A percentile compares a stretch with the other conserved stretches of the same genome.
phyloP scores from a whole-genome alignment of 2,888 invertebrate species.

The Eristalinus sepulchralis region DNA sequence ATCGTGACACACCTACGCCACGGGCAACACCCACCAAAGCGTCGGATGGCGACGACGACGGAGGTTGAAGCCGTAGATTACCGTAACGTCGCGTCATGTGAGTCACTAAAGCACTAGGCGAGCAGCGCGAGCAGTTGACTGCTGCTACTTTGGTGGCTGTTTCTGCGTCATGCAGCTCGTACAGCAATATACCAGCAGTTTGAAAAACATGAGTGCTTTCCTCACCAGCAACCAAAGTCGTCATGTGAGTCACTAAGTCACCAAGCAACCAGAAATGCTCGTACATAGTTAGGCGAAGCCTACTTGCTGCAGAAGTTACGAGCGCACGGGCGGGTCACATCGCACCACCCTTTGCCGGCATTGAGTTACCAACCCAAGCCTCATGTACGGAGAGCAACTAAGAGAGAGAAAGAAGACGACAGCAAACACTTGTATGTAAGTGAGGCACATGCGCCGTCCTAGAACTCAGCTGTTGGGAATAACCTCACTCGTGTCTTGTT shows the following conservation, averaged over 20 bases:
- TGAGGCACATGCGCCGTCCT: conserved; percentile 38
- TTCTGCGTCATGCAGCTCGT: neutral
- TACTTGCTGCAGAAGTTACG: neutral
- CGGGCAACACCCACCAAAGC: conserved; percentile 19
- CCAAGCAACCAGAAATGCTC: conserved; percentile 73
- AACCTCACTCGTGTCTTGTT: conserved; percentile 27
- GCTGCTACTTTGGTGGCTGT: neutral
- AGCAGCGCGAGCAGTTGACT: conserved; percentile 67
- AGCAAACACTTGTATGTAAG: neutral
- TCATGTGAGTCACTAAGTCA: conserved; percentile 80
- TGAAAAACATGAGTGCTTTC: conserved; percentile 29
- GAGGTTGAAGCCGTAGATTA: conserved; percentile 66
- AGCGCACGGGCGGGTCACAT: neutral
- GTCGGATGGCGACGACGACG: conserved; percentile 6
- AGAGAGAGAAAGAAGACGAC: conserved; percentile 22
- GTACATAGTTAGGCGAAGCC: neutral
- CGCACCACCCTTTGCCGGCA: conserved; percentile 32
- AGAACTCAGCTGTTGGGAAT: conserved; percentile 45
- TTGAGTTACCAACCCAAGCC: conserved; percentile 38
- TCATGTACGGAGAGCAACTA: neutral
- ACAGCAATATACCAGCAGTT: neutral
- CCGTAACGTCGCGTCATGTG: conserved; percentile 80
- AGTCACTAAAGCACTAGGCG: conserved; percentile 79
- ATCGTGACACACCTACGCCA: neutral
- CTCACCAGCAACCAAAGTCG: conserved; percentile 72